phyloP scores from a whole-genome alignment of 1,140 invertebrate species.

The Brachionus sp. region DNA sequence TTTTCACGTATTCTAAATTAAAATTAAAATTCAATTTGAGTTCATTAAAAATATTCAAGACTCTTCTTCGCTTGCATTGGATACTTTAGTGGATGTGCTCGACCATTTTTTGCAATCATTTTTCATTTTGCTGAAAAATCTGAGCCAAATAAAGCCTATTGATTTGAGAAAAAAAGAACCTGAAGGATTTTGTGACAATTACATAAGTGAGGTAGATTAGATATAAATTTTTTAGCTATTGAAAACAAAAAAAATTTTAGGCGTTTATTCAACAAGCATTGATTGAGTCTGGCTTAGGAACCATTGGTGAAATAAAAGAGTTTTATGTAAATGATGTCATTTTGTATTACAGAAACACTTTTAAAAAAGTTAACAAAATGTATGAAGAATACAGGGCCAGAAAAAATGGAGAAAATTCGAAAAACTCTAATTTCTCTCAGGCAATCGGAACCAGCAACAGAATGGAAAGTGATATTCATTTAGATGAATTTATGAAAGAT shows the following conservation, averaged over 20 bases:
- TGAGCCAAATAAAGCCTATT: not conserved
- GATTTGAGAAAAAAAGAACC: not conserved
- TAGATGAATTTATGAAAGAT: conserved; percentile 31
- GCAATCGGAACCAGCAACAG: not conserved
- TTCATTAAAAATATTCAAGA: not conserved
- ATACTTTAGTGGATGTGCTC: conserved; percentile 25
- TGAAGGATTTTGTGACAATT: not conserved
- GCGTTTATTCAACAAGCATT: conserved; percentile 21
- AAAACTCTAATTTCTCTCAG: not conserved
- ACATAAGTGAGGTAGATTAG: not conserved
- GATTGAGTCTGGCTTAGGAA: conserved; percentile 16
- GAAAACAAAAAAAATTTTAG: not conserved
- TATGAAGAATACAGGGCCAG: conserved; percentile 8
- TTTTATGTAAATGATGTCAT: conserved; percentile 26
- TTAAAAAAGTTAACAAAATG: conserved; percentile 1
- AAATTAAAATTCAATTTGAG: not conserved
- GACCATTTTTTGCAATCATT: conserved; percentile 39
- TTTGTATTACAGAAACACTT: conserved; percentile 13
- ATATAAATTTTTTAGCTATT: not conserved
- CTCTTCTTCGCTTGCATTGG: not conserved
- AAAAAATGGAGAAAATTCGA: not conserved
- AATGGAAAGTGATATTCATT: conserved; percentile 15
- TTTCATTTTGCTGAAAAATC: conserved; percentile 22
- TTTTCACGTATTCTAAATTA: not conserved
- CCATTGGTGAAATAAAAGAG: conserved; percentile 23